Conservation (phyloP, 2,113 vertebrate species). For the Anoura caudifer region DNA sequence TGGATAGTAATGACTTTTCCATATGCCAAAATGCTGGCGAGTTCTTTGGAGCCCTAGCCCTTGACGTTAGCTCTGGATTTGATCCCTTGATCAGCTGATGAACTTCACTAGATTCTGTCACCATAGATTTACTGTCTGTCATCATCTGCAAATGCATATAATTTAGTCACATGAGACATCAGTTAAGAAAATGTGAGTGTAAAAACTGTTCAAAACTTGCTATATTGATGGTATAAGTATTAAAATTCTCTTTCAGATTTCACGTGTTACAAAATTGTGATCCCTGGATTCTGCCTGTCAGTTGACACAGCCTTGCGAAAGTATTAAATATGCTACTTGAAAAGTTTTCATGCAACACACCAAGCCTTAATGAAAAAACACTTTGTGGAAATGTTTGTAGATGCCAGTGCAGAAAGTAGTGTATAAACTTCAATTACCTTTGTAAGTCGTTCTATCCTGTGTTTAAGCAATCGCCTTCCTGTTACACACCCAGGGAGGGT, state of each 20-base stretch:
- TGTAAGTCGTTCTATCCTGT: constrained; percentile 48
- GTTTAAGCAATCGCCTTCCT: constrained; percentile 48
- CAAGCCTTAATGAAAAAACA: constrained; percentile 12
- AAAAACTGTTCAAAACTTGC: neutral
- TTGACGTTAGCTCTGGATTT: neutral
- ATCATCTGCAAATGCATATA: neutral
- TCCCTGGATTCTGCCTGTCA: neutral
- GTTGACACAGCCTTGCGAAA: neutral
- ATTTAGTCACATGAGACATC: neutral
- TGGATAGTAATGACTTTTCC: neutral
- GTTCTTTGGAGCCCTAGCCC: neutral
- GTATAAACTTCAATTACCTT: constrained; percentile 45
- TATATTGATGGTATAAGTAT: neutral
- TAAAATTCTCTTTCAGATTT: neutral
- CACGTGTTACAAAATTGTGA: neutral
- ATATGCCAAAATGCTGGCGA: neutral
- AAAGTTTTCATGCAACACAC: neutral
- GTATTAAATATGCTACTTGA: constrained; percentile 15
- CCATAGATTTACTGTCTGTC: neutral
- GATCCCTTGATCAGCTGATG: neutral
- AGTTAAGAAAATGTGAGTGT: neutral
- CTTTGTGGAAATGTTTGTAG: constrained; percentile 18
- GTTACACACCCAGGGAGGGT: constrained; percentile 45
- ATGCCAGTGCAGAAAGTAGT: neutral
- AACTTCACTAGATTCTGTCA: neutral